Percentiles rank a stretch among this genome's conserved stretches.
phyloP scores from a whole-genome alignment of 2,113 vertebrate species.

The Amphiprion percula region DNA sequence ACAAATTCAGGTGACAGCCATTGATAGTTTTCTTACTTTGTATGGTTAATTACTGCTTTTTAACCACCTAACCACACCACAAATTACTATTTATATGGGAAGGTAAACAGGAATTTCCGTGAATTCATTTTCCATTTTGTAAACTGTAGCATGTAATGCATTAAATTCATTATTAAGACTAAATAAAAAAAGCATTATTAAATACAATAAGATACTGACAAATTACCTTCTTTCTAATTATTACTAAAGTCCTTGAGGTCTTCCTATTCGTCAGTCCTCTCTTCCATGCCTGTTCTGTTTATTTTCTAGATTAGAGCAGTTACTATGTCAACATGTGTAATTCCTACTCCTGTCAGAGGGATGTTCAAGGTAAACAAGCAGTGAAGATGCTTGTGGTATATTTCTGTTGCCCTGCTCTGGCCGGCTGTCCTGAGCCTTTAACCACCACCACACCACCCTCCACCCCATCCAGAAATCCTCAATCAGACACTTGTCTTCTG shows the following conservation, averaged over 20 bases:
- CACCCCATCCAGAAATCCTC: slow-evolving; percentile 42
- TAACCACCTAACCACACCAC: neutral
- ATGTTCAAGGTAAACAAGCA: slow-evolving; percentile 50
- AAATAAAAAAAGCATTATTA: neutral
- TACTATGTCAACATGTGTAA: slow-evolving; percentile 13
- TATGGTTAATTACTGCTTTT: neutral
- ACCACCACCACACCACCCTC: slow-evolving; percentile 33
- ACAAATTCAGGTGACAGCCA: slow-evolving; percentile 27
- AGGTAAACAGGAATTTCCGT: neutral
- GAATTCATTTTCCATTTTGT: neutral
- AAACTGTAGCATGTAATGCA: neutral
- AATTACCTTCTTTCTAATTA: neutral
- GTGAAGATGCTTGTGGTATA: slow-evolving; percentile 43
- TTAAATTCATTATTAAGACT: too few species aligned
- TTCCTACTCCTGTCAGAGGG: slow-evolving; percentile 32
- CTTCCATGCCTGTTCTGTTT: neutral
- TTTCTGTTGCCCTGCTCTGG: slow-evolving; percentile 22
- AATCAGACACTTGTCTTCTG: slow-evolving; percentile 68
- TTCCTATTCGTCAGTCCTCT: neutral
- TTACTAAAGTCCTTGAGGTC: too few species aligned
- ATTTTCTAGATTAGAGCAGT: slow-evolving; percentile 16
- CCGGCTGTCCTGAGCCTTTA: slow-evolving; percentile 24
- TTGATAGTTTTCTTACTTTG: slow-evolving; percentile 3
- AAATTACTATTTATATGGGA: neutral
- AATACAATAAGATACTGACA: neutral